A percentile compares a stretch with the other conserved stretches of the same genome.
Conservation (phyloP, 2,113 vertebrate genomes). For the Climacteris rufus region DNA sequence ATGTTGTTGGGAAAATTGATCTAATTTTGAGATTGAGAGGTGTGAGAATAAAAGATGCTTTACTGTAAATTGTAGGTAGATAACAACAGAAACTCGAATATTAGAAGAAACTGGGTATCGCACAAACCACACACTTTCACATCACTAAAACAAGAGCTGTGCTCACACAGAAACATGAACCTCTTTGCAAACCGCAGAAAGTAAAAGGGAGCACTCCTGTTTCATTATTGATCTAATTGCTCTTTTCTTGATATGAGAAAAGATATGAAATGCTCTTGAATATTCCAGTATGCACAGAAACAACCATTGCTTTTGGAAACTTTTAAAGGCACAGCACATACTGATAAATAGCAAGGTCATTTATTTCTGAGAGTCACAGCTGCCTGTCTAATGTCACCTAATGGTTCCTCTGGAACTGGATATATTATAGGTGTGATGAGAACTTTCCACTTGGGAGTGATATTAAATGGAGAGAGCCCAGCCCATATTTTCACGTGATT, state of each 20-base stretch:
- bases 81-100: slow-evolving; percentile 73
- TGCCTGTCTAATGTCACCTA: neutral
- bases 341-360: neutral
- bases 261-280: slow-evolving; percentile 61
- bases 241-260: slow-evolving; percentile 73
- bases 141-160: slow-evolving; percentile 76
- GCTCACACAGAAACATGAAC: slow-evolving; percentile 73
- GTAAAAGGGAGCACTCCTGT: slow-evolving; percentile 70
- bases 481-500: neutral
- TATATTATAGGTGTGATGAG: neutral
- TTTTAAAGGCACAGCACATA: neutral
- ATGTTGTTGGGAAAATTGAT: slow-evolving; percentile 57
- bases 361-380: neutral
- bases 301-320: slow-evolving; percentile 14
- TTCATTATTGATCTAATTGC: slow-evolving; percentile 70
- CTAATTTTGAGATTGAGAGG: slow-evolving; percentile 70
- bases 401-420: slow-evolving; percentile 19
- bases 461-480: neutral
- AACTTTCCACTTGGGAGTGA: neutral
- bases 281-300: slow-evolving; percentile 27
- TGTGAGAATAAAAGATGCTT: slow-evolving; percentile 62
- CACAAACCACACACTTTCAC: slow-evolving; percentile 75
- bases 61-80: slow-evolving; percentile 75
- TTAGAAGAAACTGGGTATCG: slow-evolving; percentile 71
- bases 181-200: slow-evolving; percentile 75